A percentile compares a stretch with the other conserved stretches of the same genome.
Evolutionary conservation across 2,113 vertebrate species (phyloP).

Genomic region (Peromyscus polionotus): DNA sequence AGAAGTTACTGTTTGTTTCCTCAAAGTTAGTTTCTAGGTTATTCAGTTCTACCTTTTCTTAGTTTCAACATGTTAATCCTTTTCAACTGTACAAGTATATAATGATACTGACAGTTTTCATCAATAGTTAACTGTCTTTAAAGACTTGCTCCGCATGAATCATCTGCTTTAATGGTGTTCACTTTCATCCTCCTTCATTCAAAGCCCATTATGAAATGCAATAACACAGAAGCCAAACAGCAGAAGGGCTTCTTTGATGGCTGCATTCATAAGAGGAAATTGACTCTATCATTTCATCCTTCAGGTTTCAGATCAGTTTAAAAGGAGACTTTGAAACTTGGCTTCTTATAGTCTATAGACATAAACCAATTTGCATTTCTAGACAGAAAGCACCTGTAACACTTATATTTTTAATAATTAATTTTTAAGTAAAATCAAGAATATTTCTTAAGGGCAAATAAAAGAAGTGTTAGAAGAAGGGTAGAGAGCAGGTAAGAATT

Average conservation of each 20-base stretch:
- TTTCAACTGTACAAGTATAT: slow-evolving; percentile 63
- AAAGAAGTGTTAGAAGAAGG: slow-evolving; percentile 40
- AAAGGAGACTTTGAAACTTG: slow-evolving; percentile 74
- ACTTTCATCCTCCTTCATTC: slow-evolving; percentile 80
- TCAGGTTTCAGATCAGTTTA: slow-evolving; percentile 65
- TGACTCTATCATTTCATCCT: slow-evolving; percentile 49
- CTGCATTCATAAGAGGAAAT: slow-evolving; percentile 67
- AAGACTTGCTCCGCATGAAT: slow-evolving; percentile 69
- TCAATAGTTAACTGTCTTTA: slow-evolving; percentile 74
- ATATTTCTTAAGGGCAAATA: slow-evolving; percentile 55
- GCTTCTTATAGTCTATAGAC: slow-evolving; percentile 69
- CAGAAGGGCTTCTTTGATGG: slow-evolving; percentile 70
- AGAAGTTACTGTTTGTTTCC: not conserved
- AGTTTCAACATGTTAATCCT: slow-evolving; percentile 59
- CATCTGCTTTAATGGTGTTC: slow-evolving; percentile 73
- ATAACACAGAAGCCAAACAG: slow-evolving; percentile 60
- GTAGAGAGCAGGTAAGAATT: slow-evolving; percentile 44
- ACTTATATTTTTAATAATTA: slow-evolving; percentile 70
- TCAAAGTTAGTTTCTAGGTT: slow-evolving; percentile 48
- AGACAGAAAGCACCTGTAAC: slow-evolving; percentile 58
- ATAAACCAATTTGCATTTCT: slow-evolving; percentile 71
- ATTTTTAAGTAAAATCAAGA: slow-evolving; percentile 59
- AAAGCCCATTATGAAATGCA: slow-evolving; percentile 67
- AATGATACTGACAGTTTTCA: slow-evolving; percentile 76
- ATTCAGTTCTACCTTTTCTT: slow-evolving; percentile 46